Percentiles rank a stretch among this genome's conserved stretches.
Conservation (phyloP, 2,888 invertebrate genomes). For the Perizoma flavofasciatum region DNA sequence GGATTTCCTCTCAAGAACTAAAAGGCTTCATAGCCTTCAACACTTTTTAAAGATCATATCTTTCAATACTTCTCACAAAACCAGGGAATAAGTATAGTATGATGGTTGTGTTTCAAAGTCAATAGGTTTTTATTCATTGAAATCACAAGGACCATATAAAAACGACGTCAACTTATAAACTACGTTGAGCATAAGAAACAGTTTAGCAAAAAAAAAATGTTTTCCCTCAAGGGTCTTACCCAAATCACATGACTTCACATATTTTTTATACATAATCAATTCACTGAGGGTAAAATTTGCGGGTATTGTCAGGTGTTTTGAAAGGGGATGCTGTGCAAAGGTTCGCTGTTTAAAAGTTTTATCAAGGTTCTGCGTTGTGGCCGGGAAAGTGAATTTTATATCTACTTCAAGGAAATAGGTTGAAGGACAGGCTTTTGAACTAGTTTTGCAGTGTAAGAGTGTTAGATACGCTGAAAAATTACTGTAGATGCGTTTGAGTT, state of each 20-base stretch:
- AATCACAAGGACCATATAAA: too few relatives aligned
- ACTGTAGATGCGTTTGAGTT: too few relatives aligned
- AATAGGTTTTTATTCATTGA: too few relatives aligned
- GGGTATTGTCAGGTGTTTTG: constrained; percentile 56
- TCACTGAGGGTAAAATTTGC: constrained; percentile 48
- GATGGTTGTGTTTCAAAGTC: neutral
- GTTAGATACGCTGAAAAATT: too few relatives aligned
- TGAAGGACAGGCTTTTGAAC: neutral
- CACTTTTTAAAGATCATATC: neutral
- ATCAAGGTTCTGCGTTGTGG: constrained; percentile 41
- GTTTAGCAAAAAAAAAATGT: constrained; percentile 28
- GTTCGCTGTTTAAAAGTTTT: constrained; percentile 50
- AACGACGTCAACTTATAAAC: too few relatives aligned
- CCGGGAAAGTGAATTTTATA: constrained; percentile 45
- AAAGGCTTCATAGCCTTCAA: too few relatives aligned
- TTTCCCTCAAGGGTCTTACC: constrained; percentile 24
- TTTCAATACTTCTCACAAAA: neutral
- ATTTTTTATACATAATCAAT: constrained; percentile 43
- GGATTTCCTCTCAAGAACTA: too few relatives aligned
- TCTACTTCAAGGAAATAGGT: constrained; percentile 38
- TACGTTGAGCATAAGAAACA: neutral
- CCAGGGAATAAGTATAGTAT: neutral
- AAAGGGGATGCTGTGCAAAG: constrained; percentile 49
- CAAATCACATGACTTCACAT: constrained; percentile 36
- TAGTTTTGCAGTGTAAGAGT: neutral